Evolutionary conservation across 2,888 invertebrate genomes (phyloP), one percentile per base, ranked within the genome.

Genomic region (Chloroclysta siterata): DNA sequence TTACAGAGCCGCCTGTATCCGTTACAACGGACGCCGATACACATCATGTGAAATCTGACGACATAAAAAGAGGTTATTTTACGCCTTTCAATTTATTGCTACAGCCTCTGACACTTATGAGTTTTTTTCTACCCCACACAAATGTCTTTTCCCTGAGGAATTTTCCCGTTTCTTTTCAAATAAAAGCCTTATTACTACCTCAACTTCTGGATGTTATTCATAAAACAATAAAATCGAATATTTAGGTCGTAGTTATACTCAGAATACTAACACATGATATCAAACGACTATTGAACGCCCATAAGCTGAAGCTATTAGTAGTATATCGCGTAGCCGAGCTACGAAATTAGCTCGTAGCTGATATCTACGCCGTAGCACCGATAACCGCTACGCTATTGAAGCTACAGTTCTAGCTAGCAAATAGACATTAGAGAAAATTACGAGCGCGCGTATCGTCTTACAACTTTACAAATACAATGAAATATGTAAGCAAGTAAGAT

Each of bases 301-400:
- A 15, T 42, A 29, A 51, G 28, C 57, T 29, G 29, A 10, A 44
- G 42, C 17, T 46, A 17, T 0, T 2, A 46, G 11, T 11, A 15
- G 8, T 53, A 15, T 39, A 29, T 55, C 22, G 48, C 39, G 41
- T 39, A 60, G 29, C 17, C 46, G 39, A n/a, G 48, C 53, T 53
- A 57, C 41, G 22, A 53, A 41, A 47, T 11, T 39, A 39, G 36
- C 47, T n/a, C 47, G 29, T 56, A 48, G 52, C 50, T 15, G 11
- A 39, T 44, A 44, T 36, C 63, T 63, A 63, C 63, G 57, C 13
- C 63, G 63, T 63, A 63, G 58, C 63, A 63, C 36, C 36, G 36
- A 42, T 48, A 44, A 51, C 44, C n/a, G 36, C 62, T 62, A 53
- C 56, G 52, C 55, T 39, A 36, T 46, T 46, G 17, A 17, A 10